phyloP scores from a whole-genome alignment of 2,797 vertebrate species.

The Paramormyrops hopkinsi region DNA sequence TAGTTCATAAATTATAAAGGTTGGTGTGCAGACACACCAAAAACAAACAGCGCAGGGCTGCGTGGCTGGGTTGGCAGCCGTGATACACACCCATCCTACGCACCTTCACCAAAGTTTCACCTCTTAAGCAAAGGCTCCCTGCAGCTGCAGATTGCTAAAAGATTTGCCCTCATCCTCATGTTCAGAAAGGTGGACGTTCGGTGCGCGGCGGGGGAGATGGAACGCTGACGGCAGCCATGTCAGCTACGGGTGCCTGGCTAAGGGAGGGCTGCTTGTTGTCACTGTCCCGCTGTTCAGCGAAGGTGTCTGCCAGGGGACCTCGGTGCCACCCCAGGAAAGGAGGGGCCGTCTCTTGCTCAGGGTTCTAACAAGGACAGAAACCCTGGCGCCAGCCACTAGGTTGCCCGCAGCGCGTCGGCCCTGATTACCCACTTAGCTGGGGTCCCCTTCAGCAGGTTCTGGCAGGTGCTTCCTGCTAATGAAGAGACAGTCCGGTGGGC shows the following conservation, averaged over 20 bases:
- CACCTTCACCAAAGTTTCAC: conserved; percentile 55
- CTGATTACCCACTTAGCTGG: neutral
- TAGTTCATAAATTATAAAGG: neutral
- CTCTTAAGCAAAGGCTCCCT: conserved; percentile 59
- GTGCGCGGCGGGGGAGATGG: conserved; percentile 38
- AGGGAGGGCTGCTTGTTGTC: neutral
- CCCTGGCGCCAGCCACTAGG: conserved; percentile 27
- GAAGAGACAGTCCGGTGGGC: neutral
- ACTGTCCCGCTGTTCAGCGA: neutral
- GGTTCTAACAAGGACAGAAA: neutral
- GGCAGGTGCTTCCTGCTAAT: neutral
- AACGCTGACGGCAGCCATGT: conserved; percentile 54
- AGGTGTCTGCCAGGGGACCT: neutral
- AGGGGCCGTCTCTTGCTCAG: neutral
- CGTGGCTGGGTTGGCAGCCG: conserved; percentile 40
- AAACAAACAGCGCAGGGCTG: conserved; percentile 45
- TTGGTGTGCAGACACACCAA: neutral
- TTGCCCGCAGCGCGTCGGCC: conserved; percentile 23
- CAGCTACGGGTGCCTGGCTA: conserved; percentile 27
- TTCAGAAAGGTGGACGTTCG: conserved; percentile 63
- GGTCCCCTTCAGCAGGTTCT: neutral
- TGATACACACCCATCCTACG: conserved; percentile 47
- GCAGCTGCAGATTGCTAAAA: conserved; percentile 51
- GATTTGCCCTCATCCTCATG: conserved; percentile 64
- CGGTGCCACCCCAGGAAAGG: neutral